These are phyloP conservation scores for Trichogramma pretiosum DNA, from an alignment of 1,140 invertebrate species.

Conservation along the genomic window DNA sequence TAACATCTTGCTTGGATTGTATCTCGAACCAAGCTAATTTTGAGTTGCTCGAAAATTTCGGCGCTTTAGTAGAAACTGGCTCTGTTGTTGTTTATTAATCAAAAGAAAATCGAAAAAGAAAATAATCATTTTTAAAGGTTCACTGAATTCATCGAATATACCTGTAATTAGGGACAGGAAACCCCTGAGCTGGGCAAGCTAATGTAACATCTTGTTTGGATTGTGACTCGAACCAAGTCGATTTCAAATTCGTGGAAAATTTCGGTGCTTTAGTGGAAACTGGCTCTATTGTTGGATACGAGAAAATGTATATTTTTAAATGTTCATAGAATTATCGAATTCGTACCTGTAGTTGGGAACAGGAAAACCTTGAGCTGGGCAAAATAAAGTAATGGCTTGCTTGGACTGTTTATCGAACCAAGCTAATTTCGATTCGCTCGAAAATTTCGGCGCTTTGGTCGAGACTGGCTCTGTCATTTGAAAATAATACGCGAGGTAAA, in stretches of 20 bases:
- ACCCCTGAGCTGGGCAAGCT: slow-evolving; percentile 57
- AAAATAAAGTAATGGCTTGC: slow-evolving; percentile 52
- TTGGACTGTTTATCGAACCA: slow-evolving; percentile 45
- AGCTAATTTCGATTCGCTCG: slow-evolving; percentile 55
- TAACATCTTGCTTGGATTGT: slow-evolving; percentile 36
- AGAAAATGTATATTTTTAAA: neutral
- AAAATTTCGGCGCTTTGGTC: slow-evolving; percentile 65
- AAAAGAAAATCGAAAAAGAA: neutral
- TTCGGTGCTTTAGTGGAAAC: slow-evolving; percentile 65
- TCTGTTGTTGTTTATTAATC: slow-evolving; percentile 36
- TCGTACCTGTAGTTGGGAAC: slow-evolving; percentile 44
- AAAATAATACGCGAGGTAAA: neutral
- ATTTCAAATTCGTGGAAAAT: slow-evolving; percentile 59
- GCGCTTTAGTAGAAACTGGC: slow-evolving; percentile 40
- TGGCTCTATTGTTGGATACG: slow-evolving; percentile 51
- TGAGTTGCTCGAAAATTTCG: slow-evolving; percentile 43
- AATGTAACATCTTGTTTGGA: slow-evolving; percentile 50
- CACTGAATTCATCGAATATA: slow-evolving; percentile 25
- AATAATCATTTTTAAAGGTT: neutral
- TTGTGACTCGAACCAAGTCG: slow-evolving; percentile 47
- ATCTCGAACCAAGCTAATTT: slow-evolving; percentile 37
- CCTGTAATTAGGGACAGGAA: slow-evolving; percentile 54
- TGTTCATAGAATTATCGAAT: neutral
- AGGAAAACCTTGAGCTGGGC: slow-evolving; percentile 52
- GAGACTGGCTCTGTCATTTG: slow-evolving; percentile 64